Conservation (phyloP, 2,888 invertebrate genomes). For the Polyommatus iphigenia region DNA sequence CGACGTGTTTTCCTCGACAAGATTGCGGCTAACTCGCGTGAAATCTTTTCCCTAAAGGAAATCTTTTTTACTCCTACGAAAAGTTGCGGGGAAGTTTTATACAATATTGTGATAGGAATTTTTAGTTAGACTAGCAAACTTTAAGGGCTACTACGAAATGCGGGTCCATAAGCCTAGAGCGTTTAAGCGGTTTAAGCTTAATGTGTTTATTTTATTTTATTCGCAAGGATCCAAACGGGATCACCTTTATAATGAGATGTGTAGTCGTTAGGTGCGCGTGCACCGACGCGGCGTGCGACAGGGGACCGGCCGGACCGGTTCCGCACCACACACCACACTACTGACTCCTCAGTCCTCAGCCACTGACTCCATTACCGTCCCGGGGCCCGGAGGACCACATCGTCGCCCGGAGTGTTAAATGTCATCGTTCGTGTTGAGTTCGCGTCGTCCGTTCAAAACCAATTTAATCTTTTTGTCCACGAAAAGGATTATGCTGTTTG, state of each 20-base stretch:
- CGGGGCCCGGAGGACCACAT: not conserved
- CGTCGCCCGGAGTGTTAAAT: not conserved
- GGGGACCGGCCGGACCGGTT: constrained; percentile 10
- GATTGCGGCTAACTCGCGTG: constrained; percentile 16
- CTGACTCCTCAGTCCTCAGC: not conserved
- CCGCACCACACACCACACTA: not conserved
- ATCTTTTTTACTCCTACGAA: not conserved
- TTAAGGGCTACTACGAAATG: too few relatives aligned
- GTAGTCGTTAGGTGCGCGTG: not conserved
- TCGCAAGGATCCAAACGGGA: not conserved
- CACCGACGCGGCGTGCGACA: not conserved
- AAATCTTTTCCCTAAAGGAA: not conserved
- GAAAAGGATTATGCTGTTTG: not conserved
- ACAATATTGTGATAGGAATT: not conserved
- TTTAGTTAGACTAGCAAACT: not conserved
- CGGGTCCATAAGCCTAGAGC: too few relatives aligned
- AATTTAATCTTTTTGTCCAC: not conserved
- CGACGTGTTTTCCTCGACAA: not conserved
- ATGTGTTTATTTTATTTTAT: not conserved
- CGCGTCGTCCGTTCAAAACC: not conserved
- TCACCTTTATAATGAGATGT: not conserved
- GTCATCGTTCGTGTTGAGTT: not conserved
- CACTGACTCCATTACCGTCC: not conserved
- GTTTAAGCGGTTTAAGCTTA: too few relatives aligned
- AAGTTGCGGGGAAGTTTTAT: not conserved